Percentiles rank a stretch among this genome's conserved stretches.
Evolutionary conservation across 1,140 invertebrate species (phyloP).

Genomic region (Aphelenchoides fujianensis): DNA sequence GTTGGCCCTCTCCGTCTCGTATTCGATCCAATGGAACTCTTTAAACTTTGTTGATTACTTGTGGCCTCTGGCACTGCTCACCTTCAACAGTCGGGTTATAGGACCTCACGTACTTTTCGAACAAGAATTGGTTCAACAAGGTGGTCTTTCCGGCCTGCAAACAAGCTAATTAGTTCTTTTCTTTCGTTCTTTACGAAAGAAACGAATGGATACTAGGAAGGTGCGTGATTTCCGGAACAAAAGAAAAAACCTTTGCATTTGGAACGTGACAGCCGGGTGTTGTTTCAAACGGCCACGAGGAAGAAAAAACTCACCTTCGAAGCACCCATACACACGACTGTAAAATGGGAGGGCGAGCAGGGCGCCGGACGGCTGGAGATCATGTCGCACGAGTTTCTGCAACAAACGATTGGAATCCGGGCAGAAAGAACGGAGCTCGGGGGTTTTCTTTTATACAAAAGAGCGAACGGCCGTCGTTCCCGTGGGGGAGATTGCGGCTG

Average conservation of each 20-base stretch:
- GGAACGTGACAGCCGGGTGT: neutral
- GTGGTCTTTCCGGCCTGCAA: slow-evolving; percentile 60
- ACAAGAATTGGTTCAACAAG: slow-evolving; percentile 58
- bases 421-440: neutral
- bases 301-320: slow-evolving; percentile 35
- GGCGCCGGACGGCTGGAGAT: slow-evolving; percentile 9
- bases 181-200: too few species aligned
- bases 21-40: slow-evolving; percentile 62
- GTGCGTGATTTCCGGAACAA: neutral
- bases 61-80: too few species aligned
- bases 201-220: too few species aligned
- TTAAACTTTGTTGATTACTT: too few species aligned
- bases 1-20: slow-evolving; percentile 41
- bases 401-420: neutral
- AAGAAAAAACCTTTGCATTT: neutral
- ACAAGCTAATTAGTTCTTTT: too few species aligned
- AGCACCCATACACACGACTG: slow-evolving; percentile 44
- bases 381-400: slow-evolving; percentile 31
- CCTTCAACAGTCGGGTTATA: too few species aligned
- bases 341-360: slow-evolving; percentile 27
- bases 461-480: too few species aligned
- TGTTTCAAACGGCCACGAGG: neutral
- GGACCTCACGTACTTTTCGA: slow-evolving; percentile 50
- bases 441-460: too few species aligned
- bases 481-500: too few species aligned